Evolutionary conservation across 2,797 vertebrate genomes (phyloP), one percentile per base, ranked within the genome.

Genomic region (Taenioides sp.): DNA sequence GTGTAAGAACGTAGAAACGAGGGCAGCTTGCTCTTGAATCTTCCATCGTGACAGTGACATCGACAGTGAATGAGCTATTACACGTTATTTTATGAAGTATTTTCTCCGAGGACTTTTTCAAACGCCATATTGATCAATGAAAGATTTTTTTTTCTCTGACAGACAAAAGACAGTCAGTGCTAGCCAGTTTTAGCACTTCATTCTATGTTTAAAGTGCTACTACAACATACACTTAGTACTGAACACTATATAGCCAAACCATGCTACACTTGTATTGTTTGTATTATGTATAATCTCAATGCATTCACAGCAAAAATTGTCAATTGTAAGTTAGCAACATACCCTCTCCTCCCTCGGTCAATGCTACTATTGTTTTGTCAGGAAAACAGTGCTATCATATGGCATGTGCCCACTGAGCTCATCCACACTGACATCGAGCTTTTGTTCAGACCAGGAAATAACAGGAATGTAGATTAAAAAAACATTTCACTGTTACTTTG

Each of bases 61-160:
- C n/a, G 47, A 9, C 40, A 25, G n/a, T 18, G 40, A 65, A 27
- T 23, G 34, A n/a, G 37, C 23, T 40, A n/a, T 5, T 40, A 64
- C 16, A 1, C 4, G 40, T 49, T 27, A 27, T 65, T 25, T 25
- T 49, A 25, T 43, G 20, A 40, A 65, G 63, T 65, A 43, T 49
- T 65, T 65, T 65, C 40, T 49, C 40, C 1, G 9, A 65, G 65
- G 63, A 67, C 71, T 58, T 55, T 73, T 18, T 70, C 10, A 16
- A 66, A 64, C 54, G 37, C 3, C 57, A 65, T 69, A 40, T 52
- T 68, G 68, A 76, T 76, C 65, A 68, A 23, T 16, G 25, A 5
- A 61, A 3, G 66, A 68, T 67, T 63, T 65, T 52, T n/a, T 63
- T 52, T 63, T n/a, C 17, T 47, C 25, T 69, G 70, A 75, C 65